phyloP scores from a whole-genome alignment of 2,113 vertebrate species.

The Vulpes lagopus region DNA sequence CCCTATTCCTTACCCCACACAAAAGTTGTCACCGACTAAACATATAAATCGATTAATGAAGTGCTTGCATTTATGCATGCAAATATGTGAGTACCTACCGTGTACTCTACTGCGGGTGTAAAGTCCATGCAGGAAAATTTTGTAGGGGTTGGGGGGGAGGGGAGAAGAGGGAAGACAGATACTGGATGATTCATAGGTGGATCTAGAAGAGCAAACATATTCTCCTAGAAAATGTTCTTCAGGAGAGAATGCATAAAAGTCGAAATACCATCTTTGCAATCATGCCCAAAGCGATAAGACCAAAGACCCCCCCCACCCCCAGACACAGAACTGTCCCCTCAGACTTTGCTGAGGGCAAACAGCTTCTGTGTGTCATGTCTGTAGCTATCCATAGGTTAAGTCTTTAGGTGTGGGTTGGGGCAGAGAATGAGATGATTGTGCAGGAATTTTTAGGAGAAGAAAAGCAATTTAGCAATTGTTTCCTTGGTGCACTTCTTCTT shows the following conservation, averaged over 20 bases:
- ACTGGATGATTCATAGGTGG: not conserved
- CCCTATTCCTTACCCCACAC: not conserved
- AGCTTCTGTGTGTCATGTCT: not conserved
- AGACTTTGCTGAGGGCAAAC: not conserved
- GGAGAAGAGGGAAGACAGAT: not conserved
- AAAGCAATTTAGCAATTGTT: not conserved
- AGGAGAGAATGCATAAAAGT: not conserved
- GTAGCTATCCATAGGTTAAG: not conserved
- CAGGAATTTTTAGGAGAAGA: not conserved
- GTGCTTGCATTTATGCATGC: not conserved
- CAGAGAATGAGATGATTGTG: not conserved
- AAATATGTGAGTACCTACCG: not conserved
- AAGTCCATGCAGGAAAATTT: not conserved
- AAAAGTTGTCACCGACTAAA: not conserved
- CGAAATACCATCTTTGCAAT: not conserved
- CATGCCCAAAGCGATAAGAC: not conserved
- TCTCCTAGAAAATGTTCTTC: not conserved
- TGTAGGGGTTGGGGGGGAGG: not conserved
- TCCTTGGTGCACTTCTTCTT: not conserved
- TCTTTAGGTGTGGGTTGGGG: not conserved
- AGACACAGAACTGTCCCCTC: not conserved
- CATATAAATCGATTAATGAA: not conserved
- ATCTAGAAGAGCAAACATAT: constrained; percentile 24
- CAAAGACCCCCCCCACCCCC: not conserved
- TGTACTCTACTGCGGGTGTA: not conserved